Conservation (phyloP, 1,140 invertebrate species). For the Lepidurus apus region DNA sequence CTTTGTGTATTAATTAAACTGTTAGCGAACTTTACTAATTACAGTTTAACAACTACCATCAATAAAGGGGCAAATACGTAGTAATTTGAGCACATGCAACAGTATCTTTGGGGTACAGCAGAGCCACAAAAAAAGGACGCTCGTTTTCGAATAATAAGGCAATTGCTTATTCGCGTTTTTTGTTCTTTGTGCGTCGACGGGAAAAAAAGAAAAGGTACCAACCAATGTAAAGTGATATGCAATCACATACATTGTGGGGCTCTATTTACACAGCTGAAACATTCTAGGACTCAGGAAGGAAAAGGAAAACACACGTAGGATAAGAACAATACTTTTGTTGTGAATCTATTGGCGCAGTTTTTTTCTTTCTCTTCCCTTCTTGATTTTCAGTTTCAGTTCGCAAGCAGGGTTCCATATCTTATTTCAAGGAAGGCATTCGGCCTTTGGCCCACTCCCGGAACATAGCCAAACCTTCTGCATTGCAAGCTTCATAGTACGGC, state of each 20-base stretch:
- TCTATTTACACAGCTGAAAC: neutral
- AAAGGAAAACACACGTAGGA: neutral
- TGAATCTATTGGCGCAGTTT: neutral
- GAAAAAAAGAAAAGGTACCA: neutral
- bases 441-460: slow-evolving; percentile 38
- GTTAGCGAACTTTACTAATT: slow-evolving; percentile 7
- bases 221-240: neutral
- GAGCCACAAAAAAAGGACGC: neutral
- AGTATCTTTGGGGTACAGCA: neutral
- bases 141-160: neutral
- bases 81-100: slow-evolving; percentile 15
- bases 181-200: neutral
- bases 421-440: slow-evolving; percentile 24
- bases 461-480: slow-evolving; percentile 40
- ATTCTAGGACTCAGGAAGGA: neutral
- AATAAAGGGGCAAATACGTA: neutral
- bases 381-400: neutral
- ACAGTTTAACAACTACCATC: neutral
- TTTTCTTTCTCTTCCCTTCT: neutral
- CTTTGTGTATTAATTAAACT: neutral
- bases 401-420: neutral
- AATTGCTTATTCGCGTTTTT: neutral
- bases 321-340: slow-evolving; percentile 19
- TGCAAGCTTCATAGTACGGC: slow-evolving; percentile 43
- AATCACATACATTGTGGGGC: neutral